Evolutionary conservation across 2,888 invertebrate genomes (phyloP).

Genomic region (Amphiduros pacificus): DNA sequence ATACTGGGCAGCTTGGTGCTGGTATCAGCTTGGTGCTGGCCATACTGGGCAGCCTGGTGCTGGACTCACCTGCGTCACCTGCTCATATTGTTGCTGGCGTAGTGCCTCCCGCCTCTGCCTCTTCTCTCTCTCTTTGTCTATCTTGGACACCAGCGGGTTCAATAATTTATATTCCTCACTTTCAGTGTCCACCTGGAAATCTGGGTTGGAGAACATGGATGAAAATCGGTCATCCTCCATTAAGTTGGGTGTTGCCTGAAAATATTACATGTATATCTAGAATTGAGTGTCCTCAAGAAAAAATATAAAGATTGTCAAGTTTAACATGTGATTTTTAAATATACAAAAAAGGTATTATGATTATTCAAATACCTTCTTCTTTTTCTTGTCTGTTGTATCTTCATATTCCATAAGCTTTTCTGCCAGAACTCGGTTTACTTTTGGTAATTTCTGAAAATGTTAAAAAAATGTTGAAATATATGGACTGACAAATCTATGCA

Average conservation of each 20-base stretch:
- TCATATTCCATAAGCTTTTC: conserved; percentile 77
- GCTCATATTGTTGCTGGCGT: conserved; percentile 8
- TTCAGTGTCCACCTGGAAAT: conserved; percentile 86
- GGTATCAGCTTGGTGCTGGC: no score
- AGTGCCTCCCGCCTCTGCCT: conserved; percentile 20
- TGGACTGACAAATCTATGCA: no score
- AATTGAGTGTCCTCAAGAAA: no score
- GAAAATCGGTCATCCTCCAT: conserved; percentile 88
- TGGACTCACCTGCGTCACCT: conserved; percentile 1
- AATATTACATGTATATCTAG: background rate
- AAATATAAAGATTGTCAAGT: background rate
- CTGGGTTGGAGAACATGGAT: conserved; percentile 85
- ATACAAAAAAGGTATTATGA: no score
- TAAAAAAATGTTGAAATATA: no score
- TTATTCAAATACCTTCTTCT: no score
- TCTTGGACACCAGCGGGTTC: conserved; percentile 83
- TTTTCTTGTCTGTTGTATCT: conserved; percentile 34
- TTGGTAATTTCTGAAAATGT: conserved; percentile 69
- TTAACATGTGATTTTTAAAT: background rate
- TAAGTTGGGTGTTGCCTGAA: conserved; percentile 63
- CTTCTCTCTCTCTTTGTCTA: conserved; percentile 67
- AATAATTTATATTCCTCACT: conserved; percentile 83
- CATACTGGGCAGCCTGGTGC: no score
- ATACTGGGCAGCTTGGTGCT: no score
- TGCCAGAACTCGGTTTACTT: conserved; percentile 87